Evolutionary conservation across 2,113 vertebrate genomes (phyloP).

Genomic region (Leptodactylus fuscus): DNA sequence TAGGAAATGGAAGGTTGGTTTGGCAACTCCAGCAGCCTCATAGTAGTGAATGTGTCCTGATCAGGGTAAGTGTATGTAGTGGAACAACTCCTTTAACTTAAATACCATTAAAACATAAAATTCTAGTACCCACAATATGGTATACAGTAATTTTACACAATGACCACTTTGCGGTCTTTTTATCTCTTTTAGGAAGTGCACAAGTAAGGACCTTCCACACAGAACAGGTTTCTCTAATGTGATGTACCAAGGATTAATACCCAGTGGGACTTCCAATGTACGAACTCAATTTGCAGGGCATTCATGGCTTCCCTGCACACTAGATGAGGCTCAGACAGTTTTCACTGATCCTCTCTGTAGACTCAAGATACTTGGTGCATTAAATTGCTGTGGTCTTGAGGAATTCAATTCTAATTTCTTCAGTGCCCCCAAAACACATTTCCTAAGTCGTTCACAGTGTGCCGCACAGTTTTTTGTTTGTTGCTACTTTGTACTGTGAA

Average conservation of each 20-base stretch:
- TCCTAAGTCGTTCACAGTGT: not conserved
- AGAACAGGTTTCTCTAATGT: not conserved
- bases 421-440: slow-evolving; percentile 15
- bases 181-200: not conserved
- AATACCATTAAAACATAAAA: too few species aligned
- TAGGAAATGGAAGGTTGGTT: too few species aligned
- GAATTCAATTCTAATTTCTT: slow-evolving; percentile 7
- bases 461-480: not conserved
- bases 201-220: not conserved
- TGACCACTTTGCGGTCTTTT: not conserved
- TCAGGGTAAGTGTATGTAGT: too few species aligned
- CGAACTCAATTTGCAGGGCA: not conserved
- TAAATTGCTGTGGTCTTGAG: slow-evolving; percentile 22
- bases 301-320: slow-evolving; percentile 13
- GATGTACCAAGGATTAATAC: slow-evolving; percentile 2
- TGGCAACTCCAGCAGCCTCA: too few species aligned
- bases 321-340: slow-evolving; percentile 8
- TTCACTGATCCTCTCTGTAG: slow-evolving; percentile 3
- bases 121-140: not conserved
- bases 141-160: not conserved
- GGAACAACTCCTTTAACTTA: too few species aligned
- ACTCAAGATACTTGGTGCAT: slow-evolving; percentile 19
- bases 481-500: not conserved
- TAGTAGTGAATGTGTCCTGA: too few species aligned
- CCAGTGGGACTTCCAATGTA: not conserved